Percentiles rank a stretch among this genome's conserved stretches.
Conservation (phyloP, 2,888 invertebrate genomes). For the Eupithecia insigniata region DNA sequence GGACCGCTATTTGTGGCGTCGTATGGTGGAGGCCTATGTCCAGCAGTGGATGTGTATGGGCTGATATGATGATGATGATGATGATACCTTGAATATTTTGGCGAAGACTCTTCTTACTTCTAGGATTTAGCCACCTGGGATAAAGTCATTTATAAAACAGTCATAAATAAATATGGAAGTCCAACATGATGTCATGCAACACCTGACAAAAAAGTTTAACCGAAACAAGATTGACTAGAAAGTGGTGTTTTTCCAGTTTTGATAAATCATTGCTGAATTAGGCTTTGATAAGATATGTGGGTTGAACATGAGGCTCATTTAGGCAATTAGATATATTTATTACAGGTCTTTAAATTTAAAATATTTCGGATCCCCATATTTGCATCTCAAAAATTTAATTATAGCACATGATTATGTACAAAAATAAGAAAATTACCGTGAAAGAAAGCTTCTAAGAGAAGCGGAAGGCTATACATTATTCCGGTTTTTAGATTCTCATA, state of each 20-base stretch:
- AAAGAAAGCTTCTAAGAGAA: not conserved
- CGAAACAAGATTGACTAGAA: constrained; percentile 27
- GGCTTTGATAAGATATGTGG: not conserved
- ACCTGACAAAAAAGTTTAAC: constrained; percentile 15
- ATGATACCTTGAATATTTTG: not conserved
- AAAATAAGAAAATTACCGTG: not conserved
- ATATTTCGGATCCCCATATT: not conserved
- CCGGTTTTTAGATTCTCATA: not conserved
- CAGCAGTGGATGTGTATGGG: too few relatives aligned
- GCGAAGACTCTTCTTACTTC: not conserved
- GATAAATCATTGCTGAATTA: not conserved
- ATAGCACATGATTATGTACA: too few relatives aligned
- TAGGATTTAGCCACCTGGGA: not conserved
- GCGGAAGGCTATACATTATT: not conserved
- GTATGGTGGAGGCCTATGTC: too few relatives aligned
- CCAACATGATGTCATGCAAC: constrained; percentile 29
- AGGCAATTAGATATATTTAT: not conserved
- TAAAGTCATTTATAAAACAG: constrained; percentile 13
- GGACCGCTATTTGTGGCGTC: too few relatives aligned
- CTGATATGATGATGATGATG: too few relatives aligned
- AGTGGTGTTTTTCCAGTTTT: constrained; percentile 14
- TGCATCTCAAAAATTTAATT: too few relatives aligned
- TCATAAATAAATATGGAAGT: not conserved
- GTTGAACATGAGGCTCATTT: not conserved
- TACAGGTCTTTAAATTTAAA: not conserved